Conservation (phyloP, 2,888 invertebrate genomes). For the Cactoblastis cactorum region DNA sequence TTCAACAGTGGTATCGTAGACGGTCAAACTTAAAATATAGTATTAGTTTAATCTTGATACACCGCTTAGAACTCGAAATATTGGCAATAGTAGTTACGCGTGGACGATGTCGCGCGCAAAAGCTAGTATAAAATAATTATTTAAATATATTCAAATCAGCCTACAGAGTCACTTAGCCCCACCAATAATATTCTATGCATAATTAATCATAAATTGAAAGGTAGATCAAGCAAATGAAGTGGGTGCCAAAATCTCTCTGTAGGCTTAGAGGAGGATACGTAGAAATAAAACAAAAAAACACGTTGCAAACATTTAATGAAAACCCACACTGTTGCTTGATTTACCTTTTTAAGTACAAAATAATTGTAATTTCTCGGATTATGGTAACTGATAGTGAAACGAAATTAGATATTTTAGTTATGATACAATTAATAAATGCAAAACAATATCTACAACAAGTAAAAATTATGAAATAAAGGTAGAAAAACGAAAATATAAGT, state of each 20-base stretch:
- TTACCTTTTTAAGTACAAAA: constrained; percentile 44
- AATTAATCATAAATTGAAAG: constrained; percentile 43
- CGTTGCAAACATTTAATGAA: constrained; percentile 56
- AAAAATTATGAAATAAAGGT: not conserved
- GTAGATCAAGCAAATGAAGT: constrained; percentile 70
- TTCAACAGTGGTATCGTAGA: too few species aligned
- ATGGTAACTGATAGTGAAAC: constrained; percentile 1
- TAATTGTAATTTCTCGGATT: constrained; percentile 9
- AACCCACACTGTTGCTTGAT: constrained; percentile 77
- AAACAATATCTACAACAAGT: not conserved
- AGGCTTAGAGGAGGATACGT: constrained; percentile 32
- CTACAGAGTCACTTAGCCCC: constrained; percentile 58
- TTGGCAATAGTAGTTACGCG: too few species aligned
- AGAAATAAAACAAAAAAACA: constrained; percentile 63
- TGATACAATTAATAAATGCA: not conserved
- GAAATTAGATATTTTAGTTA: not conserved
- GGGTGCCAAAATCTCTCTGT: constrained; percentile 65
- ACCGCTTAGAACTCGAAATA: too few species aligned
- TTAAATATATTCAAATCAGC: constrained; percentile 21
- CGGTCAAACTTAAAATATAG: too few species aligned
- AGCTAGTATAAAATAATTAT: too few species aligned
- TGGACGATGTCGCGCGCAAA: too few species aligned
- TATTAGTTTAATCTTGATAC: too few species aligned
- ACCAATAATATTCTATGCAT: constrained; percentile 29
- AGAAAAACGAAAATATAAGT: not conserved